phyloP scores from a whole-genome alignment of 2,888 invertebrate genomes.

The Aricia artaxerxes region DNA sequence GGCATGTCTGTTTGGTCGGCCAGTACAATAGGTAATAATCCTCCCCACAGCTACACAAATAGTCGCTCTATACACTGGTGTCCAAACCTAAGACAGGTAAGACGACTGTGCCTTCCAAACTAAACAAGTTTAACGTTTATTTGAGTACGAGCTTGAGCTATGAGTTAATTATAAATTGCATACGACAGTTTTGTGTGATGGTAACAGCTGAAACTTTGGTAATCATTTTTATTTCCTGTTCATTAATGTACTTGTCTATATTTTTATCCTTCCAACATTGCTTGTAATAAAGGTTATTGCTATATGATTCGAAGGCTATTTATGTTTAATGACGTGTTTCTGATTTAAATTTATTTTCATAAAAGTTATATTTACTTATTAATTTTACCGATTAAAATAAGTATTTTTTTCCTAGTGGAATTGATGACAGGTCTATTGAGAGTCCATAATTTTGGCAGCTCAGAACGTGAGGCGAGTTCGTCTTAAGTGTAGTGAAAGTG shows the following conservation, averaged over 20 bases:
- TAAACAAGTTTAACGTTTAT: background rate
- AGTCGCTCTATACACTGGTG: conserved; percentile 74
- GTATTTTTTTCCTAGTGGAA: conserved; percentile 54
- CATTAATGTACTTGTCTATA: background rate
- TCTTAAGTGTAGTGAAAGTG: conserved; percentile 48
- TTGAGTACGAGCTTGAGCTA: conserved; percentile 23
- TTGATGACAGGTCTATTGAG: conserved; percentile 56
- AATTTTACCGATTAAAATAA: conserved; percentile 33
- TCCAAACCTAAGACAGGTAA: conserved; percentile 75
- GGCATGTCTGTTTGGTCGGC: conserved; percentile 88
- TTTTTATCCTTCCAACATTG: background rate
- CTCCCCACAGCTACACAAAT: conserved; percentile 66
- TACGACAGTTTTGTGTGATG: conserved; percentile 21
- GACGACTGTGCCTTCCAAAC: conserved; percentile 43
- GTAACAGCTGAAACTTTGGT: conserved; percentile 26
- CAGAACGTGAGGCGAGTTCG: conserved; percentile 49
- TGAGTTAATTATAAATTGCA: conserved; percentile 24
- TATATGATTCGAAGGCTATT: background rate
- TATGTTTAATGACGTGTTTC: background rate
- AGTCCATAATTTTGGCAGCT: conserved; percentile 51
- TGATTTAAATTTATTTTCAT: background rate
- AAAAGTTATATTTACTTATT: background rate
- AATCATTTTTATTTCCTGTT: conserved; percentile 12
- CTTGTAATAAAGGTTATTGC: background rate
- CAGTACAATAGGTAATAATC: conserved; percentile 81